A percentile compares a stretch with the other conserved stretches of the same genome.
Conservation (phyloP, 2,113 vertebrate genomes). For the Jacana jacana region DNA sequence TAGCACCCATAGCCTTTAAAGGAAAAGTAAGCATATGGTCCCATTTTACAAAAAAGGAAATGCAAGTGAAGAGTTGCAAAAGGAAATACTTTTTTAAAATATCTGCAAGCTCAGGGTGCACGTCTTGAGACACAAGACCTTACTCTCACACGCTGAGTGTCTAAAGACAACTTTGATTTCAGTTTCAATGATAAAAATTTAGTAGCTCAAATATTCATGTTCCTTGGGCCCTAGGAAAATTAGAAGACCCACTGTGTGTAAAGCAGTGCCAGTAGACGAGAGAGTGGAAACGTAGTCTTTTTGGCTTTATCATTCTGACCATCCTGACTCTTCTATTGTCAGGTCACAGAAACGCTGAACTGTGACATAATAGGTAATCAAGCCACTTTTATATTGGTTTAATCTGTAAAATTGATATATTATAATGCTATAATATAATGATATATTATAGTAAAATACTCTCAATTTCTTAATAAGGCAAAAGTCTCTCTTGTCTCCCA, state of each 20-base stretch:
- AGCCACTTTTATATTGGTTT: not conserved
- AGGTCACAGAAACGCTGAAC: not conserved
- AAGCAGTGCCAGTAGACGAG: not conserved
- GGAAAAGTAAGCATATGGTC: not conserved
- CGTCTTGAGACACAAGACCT: not conserved
- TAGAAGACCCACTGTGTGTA: not conserved
- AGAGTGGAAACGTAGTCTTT: not conserved
- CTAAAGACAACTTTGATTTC: not conserved
- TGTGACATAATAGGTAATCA: not conserved
- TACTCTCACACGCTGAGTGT: not conserved
- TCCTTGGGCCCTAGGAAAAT: not conserved
- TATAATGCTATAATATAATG: not conserved
- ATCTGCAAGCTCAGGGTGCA: not conserved
- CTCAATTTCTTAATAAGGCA: not conserved
- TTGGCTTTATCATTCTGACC: not conserved
- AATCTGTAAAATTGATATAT: not conserved
- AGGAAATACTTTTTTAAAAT: not conserved
- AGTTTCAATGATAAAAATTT: not conserved
- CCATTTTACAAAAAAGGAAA: not conserved
- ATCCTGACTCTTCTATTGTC: not conserved
- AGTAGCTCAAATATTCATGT: not conserved
- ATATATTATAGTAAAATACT: no score
- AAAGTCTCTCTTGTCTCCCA: not conserved
- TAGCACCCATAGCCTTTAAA: not conserved
- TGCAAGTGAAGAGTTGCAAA: not conserved